Base-by-base conservation (phyloP, 2,888 invertebrate species). In the Diplolepis rosae region DNA sequence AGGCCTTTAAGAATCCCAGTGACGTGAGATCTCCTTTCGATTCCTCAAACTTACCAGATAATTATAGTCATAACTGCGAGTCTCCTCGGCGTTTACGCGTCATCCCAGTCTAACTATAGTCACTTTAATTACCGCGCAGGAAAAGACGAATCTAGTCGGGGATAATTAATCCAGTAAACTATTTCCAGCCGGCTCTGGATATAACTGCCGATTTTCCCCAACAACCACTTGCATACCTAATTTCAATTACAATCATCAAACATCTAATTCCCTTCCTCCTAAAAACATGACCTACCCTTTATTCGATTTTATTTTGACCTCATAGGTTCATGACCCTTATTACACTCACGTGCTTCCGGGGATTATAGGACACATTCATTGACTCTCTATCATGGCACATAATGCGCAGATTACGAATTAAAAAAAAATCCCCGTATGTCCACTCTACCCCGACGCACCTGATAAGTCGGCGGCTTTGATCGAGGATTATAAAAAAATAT, bases 21-120 rank as follows among this genome's bases (percentile, higher is more conserved):
- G 69, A 76, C 70, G 72, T 69, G 72, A 51, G 66, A 69, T 52
- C 18, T 48, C 4, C 7, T 7, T 61, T 27, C 39, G 61, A 27
- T 42, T 42, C 27, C 56, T 13, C 13, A 61, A 39, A 84, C 84
- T 84, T 80, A 84, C 84, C 84, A 69, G 75, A 78, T 66, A 71
- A 80, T 77, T 73, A 72, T 75, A 78, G 77, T 83, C 84, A 84
- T 84, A 82, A 80, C 83, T 83, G 80, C 76, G 77, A 65, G 76
- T 75, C 71, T 79, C 77, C 68, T 65, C 72, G 68, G 65, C 77
- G 74, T 78, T 71, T 77, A 68, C 76, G 78, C 77, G 77, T 83
- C 83, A 83, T 83, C 77, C 79, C 82, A 78, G 74, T 79, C 70
- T 54, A 66, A 50, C 51, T 51, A 66, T 15, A 32, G 22, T 22